Evolutionary conservation across 2,797 vertebrate species (phyloP), one percentile per base, ranked within the genome.

Genomic region (Periophthalmus magnuspinnatus): DNA sequence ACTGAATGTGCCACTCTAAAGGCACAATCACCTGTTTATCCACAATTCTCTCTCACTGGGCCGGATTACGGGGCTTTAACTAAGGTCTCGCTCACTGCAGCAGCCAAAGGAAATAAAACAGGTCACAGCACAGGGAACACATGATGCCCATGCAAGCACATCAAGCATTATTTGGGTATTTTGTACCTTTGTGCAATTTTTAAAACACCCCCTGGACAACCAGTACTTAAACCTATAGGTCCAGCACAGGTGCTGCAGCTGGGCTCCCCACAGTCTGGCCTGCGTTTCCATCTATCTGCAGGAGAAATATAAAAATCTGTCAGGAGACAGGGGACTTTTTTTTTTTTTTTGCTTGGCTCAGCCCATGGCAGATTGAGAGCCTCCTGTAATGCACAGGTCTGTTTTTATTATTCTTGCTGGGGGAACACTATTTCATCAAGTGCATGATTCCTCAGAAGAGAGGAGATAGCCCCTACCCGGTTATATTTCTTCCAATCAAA

Each of bases 401-500:
- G 93, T 94, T 95, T 95, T 94, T 94, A 94, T 95, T 94, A 94
- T 94, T 93, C 93, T 94, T 92, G 92, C 92, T 85, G 85, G 90
- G 88, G 90, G 93, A 93, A 93, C 92, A 93, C 93, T 94, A 95
- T 94, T 94, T 94, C 93, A 95, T 95, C 94, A 94, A 92, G 91
- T 86, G 87, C 90, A 90, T 90, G 90, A 93, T 93, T 92, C 92
- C 90, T 86, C 86, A 88, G 79, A 90, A 78, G 87, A 92, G 92
- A 92, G 89, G 84, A 93, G 94, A 94, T 93, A 92, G 91, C 89
- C 85, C 78, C 73, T 19, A 86, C 81, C 70, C 0, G 60, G 90
- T 92, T 93, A 93, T 94, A 95, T 95, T 95, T 95, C 94, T 94
- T 94, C 93, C 94, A 94, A 94, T 95, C 94, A 95, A 94, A 94